Evolutionary conservation across 2,113 vertebrate species (phyloP).

Genomic region (Saccopteryx bilineata): DNA sequence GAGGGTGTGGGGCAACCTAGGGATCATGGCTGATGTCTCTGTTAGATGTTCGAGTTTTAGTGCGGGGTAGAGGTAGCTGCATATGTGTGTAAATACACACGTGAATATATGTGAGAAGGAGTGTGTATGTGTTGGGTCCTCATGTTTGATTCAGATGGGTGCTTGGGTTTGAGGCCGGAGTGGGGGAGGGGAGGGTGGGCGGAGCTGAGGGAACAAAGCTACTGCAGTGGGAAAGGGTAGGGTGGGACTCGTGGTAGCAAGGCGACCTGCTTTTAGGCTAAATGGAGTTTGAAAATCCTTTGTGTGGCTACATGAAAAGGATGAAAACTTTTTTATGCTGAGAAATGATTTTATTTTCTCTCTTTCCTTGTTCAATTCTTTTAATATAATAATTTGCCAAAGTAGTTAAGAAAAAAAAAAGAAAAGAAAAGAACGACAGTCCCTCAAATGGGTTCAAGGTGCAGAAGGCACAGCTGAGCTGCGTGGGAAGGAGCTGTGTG

Average conservation of each 20-base stretch:
- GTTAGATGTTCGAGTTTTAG: neutral
- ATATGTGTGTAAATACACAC: accelerated
- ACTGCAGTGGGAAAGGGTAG: neutral
- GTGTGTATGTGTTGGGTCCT: neutral
- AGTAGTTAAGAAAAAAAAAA: neutral
- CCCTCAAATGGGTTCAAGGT: slow-evolving; percentile 27
- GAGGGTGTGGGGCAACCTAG: neutral
- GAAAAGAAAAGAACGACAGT: neutral
- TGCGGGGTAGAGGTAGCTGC: neutral
- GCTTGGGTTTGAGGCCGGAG: neutral
- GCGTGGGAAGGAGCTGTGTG: neutral
- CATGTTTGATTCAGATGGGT: neutral
- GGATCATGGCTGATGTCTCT: neutral
- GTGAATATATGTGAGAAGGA: neutral
- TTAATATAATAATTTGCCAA: slow-evolving; percentile 25
- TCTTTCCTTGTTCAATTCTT: slow-evolving; percentile 41
- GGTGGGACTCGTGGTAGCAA: neutral
- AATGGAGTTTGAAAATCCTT: slow-evolving; percentile 22
- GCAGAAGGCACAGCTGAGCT: neutral
- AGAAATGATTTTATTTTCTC: slow-evolving; percentile 44
- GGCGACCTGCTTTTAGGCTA: slow-evolving; percentile 33
- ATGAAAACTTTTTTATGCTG: neutral
- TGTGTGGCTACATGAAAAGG: slow-evolving; percentile 45
- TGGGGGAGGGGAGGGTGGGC: neutral
- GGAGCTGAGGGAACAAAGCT: neutral